phyloP scores from a whole-genome alignment of 2,113 vertebrate species.

The Sminthopsis crassicaudata region DNA sequence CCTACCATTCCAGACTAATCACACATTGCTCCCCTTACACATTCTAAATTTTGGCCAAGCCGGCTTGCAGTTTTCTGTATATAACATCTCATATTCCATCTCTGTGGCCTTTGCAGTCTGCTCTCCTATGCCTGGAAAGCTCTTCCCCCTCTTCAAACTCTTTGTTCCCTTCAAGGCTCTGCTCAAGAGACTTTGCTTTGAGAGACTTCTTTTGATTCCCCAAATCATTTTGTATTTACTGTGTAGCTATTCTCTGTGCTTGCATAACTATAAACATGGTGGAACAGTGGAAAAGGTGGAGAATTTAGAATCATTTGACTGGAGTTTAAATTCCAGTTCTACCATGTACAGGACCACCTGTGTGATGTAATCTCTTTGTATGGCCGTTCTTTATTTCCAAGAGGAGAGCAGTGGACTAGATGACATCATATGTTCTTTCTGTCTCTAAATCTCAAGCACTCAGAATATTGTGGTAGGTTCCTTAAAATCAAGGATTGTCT shows the following conservation, averaged over 20 bases:
- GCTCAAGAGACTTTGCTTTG: background rate
- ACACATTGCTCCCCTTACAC: background rate
- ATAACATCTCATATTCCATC: background rate
- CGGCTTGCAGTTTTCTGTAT: background rate
- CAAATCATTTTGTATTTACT: background rate
- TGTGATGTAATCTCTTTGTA: background rate
- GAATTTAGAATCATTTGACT: background rate
- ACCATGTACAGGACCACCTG: background rate
- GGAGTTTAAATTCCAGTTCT: background rate
- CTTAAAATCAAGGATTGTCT: constrained; percentile 14
- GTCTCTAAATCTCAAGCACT: background rate
- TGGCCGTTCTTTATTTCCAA: background rate
- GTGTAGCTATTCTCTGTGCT: background rate
- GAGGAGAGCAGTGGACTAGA: background rate
- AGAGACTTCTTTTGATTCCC: background rate
- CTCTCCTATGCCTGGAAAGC: background rate
- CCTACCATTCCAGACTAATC: background rate
- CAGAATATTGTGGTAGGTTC: background rate
- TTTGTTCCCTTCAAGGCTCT: background rate
- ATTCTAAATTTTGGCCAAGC: background rate
- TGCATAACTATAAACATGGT: background rate
- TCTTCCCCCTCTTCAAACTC: background rate
- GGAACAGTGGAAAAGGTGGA: background rate
- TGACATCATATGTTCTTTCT: background rate
- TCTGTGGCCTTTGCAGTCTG: background rate